phyloP scores from a whole-genome alignment of 2,113 vertebrate species.

The Corydoras sp. region DNA sequence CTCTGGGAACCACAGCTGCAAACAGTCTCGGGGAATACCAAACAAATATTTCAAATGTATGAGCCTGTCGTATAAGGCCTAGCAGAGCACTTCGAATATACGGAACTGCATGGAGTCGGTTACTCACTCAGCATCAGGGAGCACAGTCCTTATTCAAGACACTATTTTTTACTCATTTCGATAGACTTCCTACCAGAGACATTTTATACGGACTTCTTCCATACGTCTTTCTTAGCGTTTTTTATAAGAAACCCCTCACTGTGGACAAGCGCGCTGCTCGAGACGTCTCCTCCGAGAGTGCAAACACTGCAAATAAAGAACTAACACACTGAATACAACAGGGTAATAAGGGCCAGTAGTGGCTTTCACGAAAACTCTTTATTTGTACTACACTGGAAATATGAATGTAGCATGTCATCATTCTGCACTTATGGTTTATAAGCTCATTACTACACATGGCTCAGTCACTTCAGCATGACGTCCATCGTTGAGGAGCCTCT shows the following conservation, averaged over 20 bases:
- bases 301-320: slow-evolving; percentile 28
- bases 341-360: slow-evolving; percentile 12
- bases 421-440: slow-evolving; percentile 8
- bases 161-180: slow-evolving; percentile 30
- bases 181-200: slow-evolving; percentile 27
- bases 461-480: slow-evolving; percentile 34
- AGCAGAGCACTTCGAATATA: slow-evolving; percentile 52
- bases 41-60: slow-evolving; percentile 26
- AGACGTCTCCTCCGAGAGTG: slow-evolving; percentile 40
- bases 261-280: slow-evolving; percentile 27
- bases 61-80: slow-evolving; percentile 25
- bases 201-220: slow-evolving; percentile 35
- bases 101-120: slow-evolving; percentile 60
- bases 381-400: slow-evolving; percentile 13
- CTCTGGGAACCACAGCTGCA: slow-evolving; percentile 41
- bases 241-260: slow-evolving; percentile 39
- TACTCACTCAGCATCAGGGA: slow-evolving; percentile 58
- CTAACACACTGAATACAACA: neutral
- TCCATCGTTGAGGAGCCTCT: slow-evolving; percentile 9
- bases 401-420: slow-evolving; percentile 36
- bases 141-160: slow-evolving; percentile 40
- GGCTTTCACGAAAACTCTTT: neutral
- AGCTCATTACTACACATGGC: slow-evolving; percentile 15
- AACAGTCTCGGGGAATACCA: slow-evolving; percentile 60
- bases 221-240: slow-evolving; percentile 40